Conservation (phyloP, 1,140 invertebrate species). For the Macrobrachium nipponense region DNA sequence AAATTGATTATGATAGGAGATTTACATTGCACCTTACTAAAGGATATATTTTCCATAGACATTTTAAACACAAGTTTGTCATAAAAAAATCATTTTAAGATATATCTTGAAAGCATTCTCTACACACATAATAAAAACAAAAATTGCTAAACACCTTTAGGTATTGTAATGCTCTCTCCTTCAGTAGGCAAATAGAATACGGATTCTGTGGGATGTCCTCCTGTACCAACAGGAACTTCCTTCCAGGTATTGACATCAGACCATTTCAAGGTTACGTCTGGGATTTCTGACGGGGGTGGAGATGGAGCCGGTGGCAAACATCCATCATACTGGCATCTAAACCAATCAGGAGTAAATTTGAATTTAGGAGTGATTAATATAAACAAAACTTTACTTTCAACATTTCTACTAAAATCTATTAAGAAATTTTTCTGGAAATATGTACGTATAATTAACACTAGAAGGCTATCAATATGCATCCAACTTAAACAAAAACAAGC, state of each 20-base stretch:
- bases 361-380: neutral
- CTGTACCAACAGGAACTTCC: constrained; percentile 44
- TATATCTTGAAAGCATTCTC: too few relatives aligned
- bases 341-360: too few relatives aligned
- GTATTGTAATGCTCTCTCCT: constrained; percentile 45
- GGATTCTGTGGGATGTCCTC: constrained; percentile 33
- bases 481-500: too few relatives aligned
- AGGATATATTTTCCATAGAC: too few relatives aligned
- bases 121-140: neutral
- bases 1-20: too few relatives aligned
- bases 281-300: constrained; percentile 19
- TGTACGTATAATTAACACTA: too few relatives aligned
- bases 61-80: neutral
- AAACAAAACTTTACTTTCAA: too few relatives aligned
- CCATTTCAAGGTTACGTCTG: constrained; percentile 38
- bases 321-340: constrained; percentile 48
- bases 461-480: too few relatives aligned
- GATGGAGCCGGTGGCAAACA: constrained; percentile 49
- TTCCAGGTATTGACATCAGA: constrained; percentile 52
- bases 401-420: too few relatives aligned
- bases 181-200: constrained; percentile 29
- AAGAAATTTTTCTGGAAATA: too few relatives aligned
- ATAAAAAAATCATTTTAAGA: neutral
- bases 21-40: too few relatives aligned
- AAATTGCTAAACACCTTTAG: constrained; percentile 1